phyloP scores from a whole-genome alignment of 2,888 invertebrate species.

The Sarcophaga subvicina region DNA sequence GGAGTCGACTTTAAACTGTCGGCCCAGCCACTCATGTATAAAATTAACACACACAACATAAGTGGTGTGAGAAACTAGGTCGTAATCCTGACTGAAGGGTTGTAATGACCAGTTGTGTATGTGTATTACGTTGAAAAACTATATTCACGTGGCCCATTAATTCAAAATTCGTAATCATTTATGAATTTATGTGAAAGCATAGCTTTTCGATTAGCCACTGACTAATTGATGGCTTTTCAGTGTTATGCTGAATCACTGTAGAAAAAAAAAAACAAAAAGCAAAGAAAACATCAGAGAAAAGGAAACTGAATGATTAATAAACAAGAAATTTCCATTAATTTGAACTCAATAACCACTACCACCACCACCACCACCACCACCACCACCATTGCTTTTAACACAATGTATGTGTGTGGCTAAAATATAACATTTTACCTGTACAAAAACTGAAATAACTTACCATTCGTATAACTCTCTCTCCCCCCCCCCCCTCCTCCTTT shows the following conservation, averaged over 20 bases:
- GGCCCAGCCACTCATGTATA: too few relatives aligned
- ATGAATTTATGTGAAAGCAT: too few relatives aligned
- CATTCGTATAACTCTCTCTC: neutral
- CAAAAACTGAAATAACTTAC: constrained; percentile 8
- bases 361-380: too few relatives aligned
- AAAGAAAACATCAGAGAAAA: neutral
- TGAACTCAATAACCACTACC: neutral
- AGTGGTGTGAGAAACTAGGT: too few relatives aligned
- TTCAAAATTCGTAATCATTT: too few relatives aligned
- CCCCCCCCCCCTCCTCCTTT: neutral
- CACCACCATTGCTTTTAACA: neutral
- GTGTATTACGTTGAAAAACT: too few relatives aligned
- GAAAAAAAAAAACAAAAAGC: neutral
- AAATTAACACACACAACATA: too few relatives aligned
- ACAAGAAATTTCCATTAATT: constrained; percentile 56
- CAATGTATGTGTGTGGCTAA: neutral
- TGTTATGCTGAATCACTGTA: neutral
- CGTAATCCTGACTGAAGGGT: too few relatives aligned
- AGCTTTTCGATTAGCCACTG: constrained; percentile 20
- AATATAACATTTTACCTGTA: constrained; percentile 19
- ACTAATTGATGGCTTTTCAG: constrained; percentile 31
- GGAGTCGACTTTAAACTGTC: too few relatives aligned
- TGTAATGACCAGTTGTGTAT: too few relatives aligned
- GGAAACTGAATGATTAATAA: constrained; percentile 12
- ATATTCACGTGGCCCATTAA: too few relatives aligned